Conservation (phyloP, 2,888 invertebrate species). For the Elegia similella region DNA sequence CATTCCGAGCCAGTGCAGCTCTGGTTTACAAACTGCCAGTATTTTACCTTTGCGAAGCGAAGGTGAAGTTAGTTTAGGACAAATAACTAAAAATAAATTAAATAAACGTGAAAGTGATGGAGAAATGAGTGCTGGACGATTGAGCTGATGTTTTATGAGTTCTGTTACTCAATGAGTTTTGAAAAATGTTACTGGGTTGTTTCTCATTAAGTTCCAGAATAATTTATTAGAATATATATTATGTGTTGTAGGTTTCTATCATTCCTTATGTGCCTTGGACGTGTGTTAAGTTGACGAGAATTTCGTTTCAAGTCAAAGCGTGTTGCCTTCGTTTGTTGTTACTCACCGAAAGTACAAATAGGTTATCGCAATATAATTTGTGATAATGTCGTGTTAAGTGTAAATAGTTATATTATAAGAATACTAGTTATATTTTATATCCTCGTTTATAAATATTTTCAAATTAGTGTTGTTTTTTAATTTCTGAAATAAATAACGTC, state of each 20-base stretch:
- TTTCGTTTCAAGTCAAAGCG: conserved; percentile 23
- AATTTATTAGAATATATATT: neutral
- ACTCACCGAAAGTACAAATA: conserved; percentile 68
- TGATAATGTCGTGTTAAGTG: conserved; percentile 35
- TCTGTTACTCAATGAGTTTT: conserved; percentile 2
- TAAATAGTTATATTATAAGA: conserved; percentile 23
- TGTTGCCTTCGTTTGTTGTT: conserved; percentile 37
- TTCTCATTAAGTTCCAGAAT: neutral
- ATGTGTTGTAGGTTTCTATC: conserved; percentile 16
- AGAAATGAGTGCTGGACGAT: conserved; percentile 50
- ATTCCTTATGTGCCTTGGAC: conserved; percentile 44
- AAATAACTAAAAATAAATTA: conserved; percentile 34
- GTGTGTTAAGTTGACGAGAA: conserved; percentile 24
- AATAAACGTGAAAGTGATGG: conserved; percentile 50
- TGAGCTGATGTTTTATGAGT: conserved; percentile 17
- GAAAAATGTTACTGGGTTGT: neutral
- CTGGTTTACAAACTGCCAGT: conserved; percentile 45
- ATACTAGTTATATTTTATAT: conserved; percentile 16
- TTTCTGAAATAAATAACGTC: conserved; percentile 48
- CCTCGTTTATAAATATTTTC: conserved; percentile 18
- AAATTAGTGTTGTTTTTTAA: conserved; percentile 29
- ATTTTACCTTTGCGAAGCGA: conserved; percentile 62
- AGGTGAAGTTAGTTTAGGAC: conserved; percentile 59
- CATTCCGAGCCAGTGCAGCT: conserved; percentile 46
- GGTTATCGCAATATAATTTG: conserved; percentile 50